Base-by-base conservation (phyloP, 1,140 invertebrate species). In the Triops cancriformis region DNA sequence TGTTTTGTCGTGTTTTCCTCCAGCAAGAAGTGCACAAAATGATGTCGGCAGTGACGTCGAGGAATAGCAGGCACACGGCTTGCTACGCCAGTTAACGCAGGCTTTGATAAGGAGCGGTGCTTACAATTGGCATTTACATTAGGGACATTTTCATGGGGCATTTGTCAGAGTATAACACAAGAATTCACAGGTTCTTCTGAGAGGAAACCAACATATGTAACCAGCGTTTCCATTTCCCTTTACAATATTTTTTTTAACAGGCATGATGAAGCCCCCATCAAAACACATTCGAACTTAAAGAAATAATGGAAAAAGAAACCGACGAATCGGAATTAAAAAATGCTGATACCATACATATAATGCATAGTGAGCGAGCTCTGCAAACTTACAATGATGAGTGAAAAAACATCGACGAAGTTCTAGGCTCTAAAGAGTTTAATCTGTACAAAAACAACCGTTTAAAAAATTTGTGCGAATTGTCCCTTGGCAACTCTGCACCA, bases 21-120 rank as follows among this genome's bases (percentile, higher is more conserved):
- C 51, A 64, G 51, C 51, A 64, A 64, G 51, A 64, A 64, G 51
- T 64, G 51, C 51, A 64, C 51, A 64, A 64, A 64, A 64, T 64
- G 51, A 64, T 64, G 51, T 64, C 51, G 51, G 51, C 51, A 64
- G 51, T 64, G 51, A 64, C 51, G 51, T 64, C 51, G 51, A 64
- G 51, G 18, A n/a, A 23, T 64, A 64, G 51, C 51, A 64, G 51
- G 51, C 51, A 64, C 51, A 14, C 51, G 51, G 51, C 51, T 64
- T 64, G 51, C 51, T 64, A 64, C 51, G 51, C 51, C 23, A 64
- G 5, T 64, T 64, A 64, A 64, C 51, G 51, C 51, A 64, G 51
- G 51, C 51, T 64, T 64, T 64, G 31, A 64, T 64, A 64, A 23
- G 51, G 51, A 64, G 51, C 51, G 23, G 51, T 64, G 51, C 51